A percentile compares a stretch with the other conserved stretches of the same genome.
These are phyloP conservation scores for Acronicta alni DNA, from an alignment of 2,888 invertebrate species.

Conservation along the genomic window DNA sequence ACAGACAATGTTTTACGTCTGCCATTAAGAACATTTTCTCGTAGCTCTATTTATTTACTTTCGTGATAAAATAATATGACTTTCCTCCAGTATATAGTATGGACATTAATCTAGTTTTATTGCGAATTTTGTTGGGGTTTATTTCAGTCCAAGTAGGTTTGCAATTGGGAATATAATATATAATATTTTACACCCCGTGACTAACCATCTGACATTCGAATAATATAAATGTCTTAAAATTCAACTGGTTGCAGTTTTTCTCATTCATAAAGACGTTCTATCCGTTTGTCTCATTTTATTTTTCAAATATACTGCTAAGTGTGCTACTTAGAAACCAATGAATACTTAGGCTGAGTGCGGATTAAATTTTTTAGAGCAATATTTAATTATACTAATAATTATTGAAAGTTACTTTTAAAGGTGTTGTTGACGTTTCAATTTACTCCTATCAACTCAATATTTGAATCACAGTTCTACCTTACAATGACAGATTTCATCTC, in stretches of 20 bases:
- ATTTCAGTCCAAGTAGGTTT: no score
- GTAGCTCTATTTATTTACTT: slow-evolving; percentile 1
- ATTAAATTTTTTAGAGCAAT: neutral
- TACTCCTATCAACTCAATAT: neutral
- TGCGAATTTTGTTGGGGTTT: no score
- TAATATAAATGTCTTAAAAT: no score
- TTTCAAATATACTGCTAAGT: neutral
- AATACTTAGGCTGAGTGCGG: neutral
- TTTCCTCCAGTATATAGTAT: neutral
- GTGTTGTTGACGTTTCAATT: neutral
- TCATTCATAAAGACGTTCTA: neutral
- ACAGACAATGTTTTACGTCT: slow-evolving; percentile 2
- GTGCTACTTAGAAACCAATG: no score
- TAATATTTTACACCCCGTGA: no score
- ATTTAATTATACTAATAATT: no score
- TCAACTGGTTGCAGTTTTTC: neutral
- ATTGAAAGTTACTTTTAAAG: no score
- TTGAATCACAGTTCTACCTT: neutral
- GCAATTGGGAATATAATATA: no score
- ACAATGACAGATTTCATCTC: neutral
- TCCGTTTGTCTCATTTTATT: neutral
- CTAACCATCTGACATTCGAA: no score
- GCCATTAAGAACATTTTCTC: slow-evolving; percentile 6
- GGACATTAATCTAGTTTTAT: no score
- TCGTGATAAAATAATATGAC: neutral